phyloP scores from a whole-genome alignment of 37 sponge, comb jelly and placozoan species.

The Amphimedon queenslandica region DNA sequence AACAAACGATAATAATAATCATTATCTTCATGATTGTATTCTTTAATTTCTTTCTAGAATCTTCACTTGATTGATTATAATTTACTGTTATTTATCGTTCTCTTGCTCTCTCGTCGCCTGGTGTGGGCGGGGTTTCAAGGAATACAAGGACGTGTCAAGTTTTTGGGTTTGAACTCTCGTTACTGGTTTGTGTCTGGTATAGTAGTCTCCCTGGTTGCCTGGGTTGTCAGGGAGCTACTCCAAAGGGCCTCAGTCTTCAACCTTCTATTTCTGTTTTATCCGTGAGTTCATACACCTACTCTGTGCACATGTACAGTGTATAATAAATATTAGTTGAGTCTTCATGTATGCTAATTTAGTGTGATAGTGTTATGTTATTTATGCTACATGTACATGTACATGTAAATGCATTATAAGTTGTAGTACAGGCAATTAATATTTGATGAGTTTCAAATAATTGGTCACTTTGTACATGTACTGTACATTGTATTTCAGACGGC shows the following conservation, averaged over 20 bases:
- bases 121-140: constrained; percentile 38
- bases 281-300: constrained; percentile 61
- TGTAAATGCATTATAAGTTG: no score
- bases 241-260: constrained; percentile 64
- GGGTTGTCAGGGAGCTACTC: constrained; percentile 44
- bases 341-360: no score
- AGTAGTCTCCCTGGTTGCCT: neutral
- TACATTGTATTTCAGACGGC: no score
- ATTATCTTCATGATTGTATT: no score
- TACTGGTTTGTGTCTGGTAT: neutral
- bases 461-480: no score
- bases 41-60: constrained; percentile 45
- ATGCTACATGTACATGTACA: neutral
- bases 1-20: no score
- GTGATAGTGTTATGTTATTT: neutral
- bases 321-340: no score
- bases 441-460: no score
- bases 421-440: no score
- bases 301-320: no score
- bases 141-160: constrained; percentile 3
- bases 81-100: constrained; percentile 43
- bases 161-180: constrained; percentile 1
- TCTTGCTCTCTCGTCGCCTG: constrained; percentile 52
- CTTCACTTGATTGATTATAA: constrained; percentile 47
- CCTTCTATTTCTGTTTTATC: constrained; percentile 74